Percentiles rank a stretch among this genome's conserved stretches.
Evolutionary conservation across 2,797 vertebrate genomes (phyloP).

Genomic region (Pipistrellus nathusii): DNA sequence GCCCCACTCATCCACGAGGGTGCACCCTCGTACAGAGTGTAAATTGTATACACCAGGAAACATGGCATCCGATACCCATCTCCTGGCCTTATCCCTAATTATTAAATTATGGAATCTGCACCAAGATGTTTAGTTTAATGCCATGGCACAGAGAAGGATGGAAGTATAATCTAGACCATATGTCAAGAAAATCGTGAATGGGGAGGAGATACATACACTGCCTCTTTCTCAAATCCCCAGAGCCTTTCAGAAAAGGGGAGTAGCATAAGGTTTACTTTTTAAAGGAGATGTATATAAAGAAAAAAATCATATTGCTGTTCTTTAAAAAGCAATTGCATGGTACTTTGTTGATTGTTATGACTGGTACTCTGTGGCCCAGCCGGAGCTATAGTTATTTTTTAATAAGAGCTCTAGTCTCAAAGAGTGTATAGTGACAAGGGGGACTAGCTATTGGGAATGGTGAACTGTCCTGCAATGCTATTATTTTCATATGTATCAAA

Average conservation of each 20-base stretch:
- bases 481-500: conserved; percentile 57
- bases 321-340: conserved; percentile 70
- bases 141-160: neutral
- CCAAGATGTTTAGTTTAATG: conserved; percentile 51
- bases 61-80: neutral
- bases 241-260: conserved; percentile 63
- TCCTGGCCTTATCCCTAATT: conserved; percentile 22
- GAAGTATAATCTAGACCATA: conserved; percentile 30
- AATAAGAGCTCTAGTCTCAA: conserved; percentile 69
- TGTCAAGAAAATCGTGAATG: conserved; percentile 38
- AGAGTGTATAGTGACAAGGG: conserved; percentile 62
- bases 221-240: conserved; percentile 66
- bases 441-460: conserved; percentile 48
- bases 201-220: conserved; percentile 67
- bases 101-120: conserved; percentile 40
- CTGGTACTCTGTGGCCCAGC: conserved; percentile 55
- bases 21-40: conserved; percentile 14
- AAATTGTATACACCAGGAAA: neutral
- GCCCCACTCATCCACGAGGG: neutral
- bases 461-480: conserved; percentile 43
- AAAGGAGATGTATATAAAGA: conserved; percentile 48
- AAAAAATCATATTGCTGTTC: conserved; percentile 57
- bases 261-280: conserved; percentile 48
- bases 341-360: conserved; percentile 70
- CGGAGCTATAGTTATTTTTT: conserved; percentile 67